Percentiles rank a stretch among this genome's conserved stretches.
phyloP scores from a whole-genome alignment of 2,113 vertebrate genomes.

The Phainopepla nitens region DNA sequence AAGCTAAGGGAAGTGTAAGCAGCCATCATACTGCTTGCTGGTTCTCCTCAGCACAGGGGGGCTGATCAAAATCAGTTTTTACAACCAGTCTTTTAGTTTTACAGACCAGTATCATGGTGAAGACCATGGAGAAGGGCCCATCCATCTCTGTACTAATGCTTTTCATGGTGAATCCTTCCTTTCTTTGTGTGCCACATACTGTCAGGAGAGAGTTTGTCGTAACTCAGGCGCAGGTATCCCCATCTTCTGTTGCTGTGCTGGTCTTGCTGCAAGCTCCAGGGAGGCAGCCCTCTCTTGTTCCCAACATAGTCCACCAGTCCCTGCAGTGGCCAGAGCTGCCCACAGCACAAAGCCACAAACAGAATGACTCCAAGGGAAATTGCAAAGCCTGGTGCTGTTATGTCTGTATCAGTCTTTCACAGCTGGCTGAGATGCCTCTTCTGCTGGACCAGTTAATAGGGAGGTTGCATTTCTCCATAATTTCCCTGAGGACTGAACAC shows the following conservation, averaged over 20 bases:
- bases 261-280: neutral
- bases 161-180: neutral
- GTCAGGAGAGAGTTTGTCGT: neutral
- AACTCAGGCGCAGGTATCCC: neutral
- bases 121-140: neutral
- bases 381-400: neutral
- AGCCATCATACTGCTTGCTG: neutral
- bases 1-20: neutral
- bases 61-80: neutral
- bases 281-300: neutral
- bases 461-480: neutral
- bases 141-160: neutral
- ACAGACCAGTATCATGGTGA: neutral
- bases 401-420: neutral
- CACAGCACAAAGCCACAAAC: neutral
- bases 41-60: neutral
- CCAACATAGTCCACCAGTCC: neutral
- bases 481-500: neutral
- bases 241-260: neutral
- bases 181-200: rapidly evolving
- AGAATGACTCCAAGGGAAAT: neutral
- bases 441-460: neutral
- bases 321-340: neutral
- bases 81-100: neutral
- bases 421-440: neutral